A percentile compares a stretch with the other conserved stretches of the same genome.
phyloP scores from a whole-genome alignment of 2,888 invertebrate genomes.

The Fragum sueziense region DNA sequence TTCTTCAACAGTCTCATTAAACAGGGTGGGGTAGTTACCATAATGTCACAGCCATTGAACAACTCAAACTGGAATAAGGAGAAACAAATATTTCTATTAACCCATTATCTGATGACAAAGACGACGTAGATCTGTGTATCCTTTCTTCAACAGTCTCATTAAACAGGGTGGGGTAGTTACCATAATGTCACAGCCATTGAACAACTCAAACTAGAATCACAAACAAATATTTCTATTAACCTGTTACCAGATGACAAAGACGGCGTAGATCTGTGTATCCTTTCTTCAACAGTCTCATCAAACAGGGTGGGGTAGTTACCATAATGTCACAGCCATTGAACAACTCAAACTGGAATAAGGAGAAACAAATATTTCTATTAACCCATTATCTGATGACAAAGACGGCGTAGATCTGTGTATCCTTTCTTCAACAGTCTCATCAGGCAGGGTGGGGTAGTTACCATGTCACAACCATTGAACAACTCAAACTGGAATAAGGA shows the following conservation, averaged over 20 bases:
- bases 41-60: constrained; percentile 87
- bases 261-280: constrained; percentile 85
- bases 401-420: constrained; percentile 85
- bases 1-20: constrained; percentile 84
- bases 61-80: constrained; percentile 84
- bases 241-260: constrained; percentile 85
- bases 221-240: too few relatives aligned
- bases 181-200: constrained; percentile 88
- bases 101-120: constrained; percentile 86
- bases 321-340: constrained; percentile 88
- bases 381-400: constrained; percentile 86
- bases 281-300: constrained; percentile 84
- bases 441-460: constrained; percentile 87
- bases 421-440: constrained; percentile 83
- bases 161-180: constrained; percentile 87
- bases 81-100: too few relatives aligned
- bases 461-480: constrained; percentile 87
- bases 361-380: too few relatives aligned
- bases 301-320: constrained; percentile 87
- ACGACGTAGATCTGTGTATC: constrained; percentile 85
- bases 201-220: constrained; percentile 84
- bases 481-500: constrained; percentile 84
- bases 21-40: constrained; percentile 87
- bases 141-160: constrained; percentile 83
- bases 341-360: constrained; percentile 84